A percentile compares a stretch with the other conserved stretches of the same genome.
These are phyloP conservation scores for Torymus texanus DNA, from an alignment of 2,888 invertebrate genomes.

Conservation along the genomic window DNA sequence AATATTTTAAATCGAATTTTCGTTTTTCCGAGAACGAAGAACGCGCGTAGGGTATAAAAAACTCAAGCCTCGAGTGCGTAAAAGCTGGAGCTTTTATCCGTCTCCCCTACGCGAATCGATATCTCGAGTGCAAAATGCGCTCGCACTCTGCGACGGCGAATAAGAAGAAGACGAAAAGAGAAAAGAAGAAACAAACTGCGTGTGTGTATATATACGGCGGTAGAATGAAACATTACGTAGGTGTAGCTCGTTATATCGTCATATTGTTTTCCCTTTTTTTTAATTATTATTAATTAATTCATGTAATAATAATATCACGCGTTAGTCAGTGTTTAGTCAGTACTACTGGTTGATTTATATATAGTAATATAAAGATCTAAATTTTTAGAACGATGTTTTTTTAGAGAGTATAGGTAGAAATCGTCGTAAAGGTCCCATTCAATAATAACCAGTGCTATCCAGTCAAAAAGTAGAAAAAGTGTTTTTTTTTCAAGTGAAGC, in stretches of 20 bases:
- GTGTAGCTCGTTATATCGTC: neutral
- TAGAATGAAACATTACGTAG: too few species aligned
- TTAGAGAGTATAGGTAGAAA: neutral
- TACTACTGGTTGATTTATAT: constrained; percentile 6
- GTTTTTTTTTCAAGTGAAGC: neutral
- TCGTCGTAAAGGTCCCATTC: constrained; percentile 10
- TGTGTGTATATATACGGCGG: too few species aligned
- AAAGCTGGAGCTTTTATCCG: too few species aligned
- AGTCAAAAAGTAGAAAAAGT: neutral
- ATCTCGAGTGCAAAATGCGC: constrained; percentile 13
- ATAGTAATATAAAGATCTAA: constrained; percentile 6
- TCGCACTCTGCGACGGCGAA: neutral
- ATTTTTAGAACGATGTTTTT: too few species aligned
- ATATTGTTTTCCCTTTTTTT: constrained; percentile 22
- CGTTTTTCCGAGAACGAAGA: too few species aligned
- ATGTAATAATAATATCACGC: neutral
- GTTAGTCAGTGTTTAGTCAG: constrained; percentile 18
- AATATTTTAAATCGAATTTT: too few species aligned
- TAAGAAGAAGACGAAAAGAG: neutral
- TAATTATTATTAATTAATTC: constrained; percentile 5
- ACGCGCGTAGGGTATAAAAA: too few species aligned
- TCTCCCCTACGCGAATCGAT: constrained; percentile 17
- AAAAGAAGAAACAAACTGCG: too few species aligned
- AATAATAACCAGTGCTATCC: constrained; percentile 15
- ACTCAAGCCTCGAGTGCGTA: too few species aligned